Evolutionary conservation across 2,888 invertebrate genomes (phyloP).

Genomic region (Troides aeacus): DNA sequence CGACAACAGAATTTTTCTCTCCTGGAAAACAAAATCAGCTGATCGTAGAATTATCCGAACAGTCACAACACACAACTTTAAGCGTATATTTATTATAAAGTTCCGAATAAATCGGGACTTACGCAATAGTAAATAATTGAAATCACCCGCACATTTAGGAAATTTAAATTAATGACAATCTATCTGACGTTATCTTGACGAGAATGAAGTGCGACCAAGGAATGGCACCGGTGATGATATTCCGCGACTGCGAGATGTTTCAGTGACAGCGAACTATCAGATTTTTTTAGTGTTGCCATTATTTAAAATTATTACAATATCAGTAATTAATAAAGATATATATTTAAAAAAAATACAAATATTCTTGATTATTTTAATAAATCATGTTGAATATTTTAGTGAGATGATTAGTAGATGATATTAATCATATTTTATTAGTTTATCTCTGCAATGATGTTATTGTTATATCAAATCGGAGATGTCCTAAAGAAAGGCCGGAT

Average conservation of each 20-base stretch:
- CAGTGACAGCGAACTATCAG: conserved; percentile 9
- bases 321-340: neutral
- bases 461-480: no score
- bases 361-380: no score
- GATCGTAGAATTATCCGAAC: conserved; percentile 16
- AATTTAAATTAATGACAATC: conserved; percentile 26
- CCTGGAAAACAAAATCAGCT: conserved; percentile 15
- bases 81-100: conserved; percentile 5
- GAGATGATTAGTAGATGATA: no score
- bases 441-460: no score
- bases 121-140: neutral
- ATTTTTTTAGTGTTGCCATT: conserved; percentile 10
- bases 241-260: neutral
- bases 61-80: conserved; percentile 25
- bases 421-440: no score
- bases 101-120: conserved; percentile 3
- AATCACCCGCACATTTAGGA: conserved; percentile 15
- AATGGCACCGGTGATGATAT: conserved; percentile 13
- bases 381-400: no score
- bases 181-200: conserved; percentile 19
- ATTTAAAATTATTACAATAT: neutral
- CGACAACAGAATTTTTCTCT: conserved; percentile 13
- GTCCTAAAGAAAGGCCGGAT: no score
- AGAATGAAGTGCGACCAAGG: conserved; percentile 14
- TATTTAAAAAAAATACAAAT: neutral